Evolutionary conservation across 1,140 invertebrate genomes (phyloP), one percentile per base, ranked within the genome.

Genomic region (Heliconius eleuchia): DNA sequence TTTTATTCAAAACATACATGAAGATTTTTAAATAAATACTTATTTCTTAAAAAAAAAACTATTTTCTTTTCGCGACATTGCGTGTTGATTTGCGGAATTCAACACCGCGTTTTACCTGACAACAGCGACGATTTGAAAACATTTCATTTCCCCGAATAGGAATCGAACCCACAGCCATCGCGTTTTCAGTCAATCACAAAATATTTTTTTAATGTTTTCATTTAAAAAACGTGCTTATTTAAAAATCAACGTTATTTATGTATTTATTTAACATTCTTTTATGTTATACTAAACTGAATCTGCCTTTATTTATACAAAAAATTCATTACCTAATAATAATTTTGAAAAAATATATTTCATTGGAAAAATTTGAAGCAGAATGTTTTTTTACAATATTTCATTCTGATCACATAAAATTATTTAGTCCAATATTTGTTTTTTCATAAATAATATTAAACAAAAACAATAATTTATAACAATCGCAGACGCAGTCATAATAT

Each of bases 191-290:
- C 50, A 52, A 52, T 52, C 18, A 52, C 18, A 7, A 6, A 16
- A 0, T 19, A 19, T 52, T 19, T 52, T 52, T 52, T 19, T 18
- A 19, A 37, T 37, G 50, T 23, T 57, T 57, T 57, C 52, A 9
- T 55, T 55, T 46, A 0, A 46, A 46, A 46, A 46, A 46, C 13
- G 19, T 57, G 19, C 11, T 57, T n/a, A 57, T 57, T 57, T 57
- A 57, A 57, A 57, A 57, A 57, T 57, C 55, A 9, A 57, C 11
- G 55, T 23, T 7, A 57, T 57, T 23, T 57, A 57, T 23, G 2
- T 57, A 57, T 57, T 57, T 57, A 52, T 52, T 52, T 57, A n/a
- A 57, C n/a, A 23, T 23, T 57, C n/a, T 57, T 57, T 57, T 57
- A 57, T 57, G 7, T 57, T 57, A 57, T 57, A 57, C 7, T 57